Percentiles rank a stretch among this genome's conserved stretches.
phyloP scores from a whole-genome alignment of 2,113 vertebrate genomes.

The Thymallus thymallus region DNA sequence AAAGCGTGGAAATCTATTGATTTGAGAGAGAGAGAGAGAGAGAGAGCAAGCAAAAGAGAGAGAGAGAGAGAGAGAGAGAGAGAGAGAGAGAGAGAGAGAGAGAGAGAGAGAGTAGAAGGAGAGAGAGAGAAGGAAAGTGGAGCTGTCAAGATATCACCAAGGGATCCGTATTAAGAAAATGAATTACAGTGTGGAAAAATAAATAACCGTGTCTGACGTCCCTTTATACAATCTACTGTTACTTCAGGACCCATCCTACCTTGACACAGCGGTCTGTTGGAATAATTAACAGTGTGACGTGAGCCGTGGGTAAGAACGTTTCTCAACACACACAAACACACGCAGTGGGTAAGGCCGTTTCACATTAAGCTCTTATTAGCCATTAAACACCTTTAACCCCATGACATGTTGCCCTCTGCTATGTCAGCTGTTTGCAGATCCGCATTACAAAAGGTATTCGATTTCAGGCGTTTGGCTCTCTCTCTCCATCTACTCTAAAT shows the following conservation, averaged over 20 bases:
- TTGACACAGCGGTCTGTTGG: conserved; percentile 1
- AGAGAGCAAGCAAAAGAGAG: too few relatives aligned
- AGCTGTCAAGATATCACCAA: not conserved
- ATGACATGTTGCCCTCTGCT: conserved; percentile 31
- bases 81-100: too few relatives aligned
- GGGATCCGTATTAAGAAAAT: not conserved
- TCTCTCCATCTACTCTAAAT: conserved; percentile 49
- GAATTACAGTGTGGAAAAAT: not conserved
- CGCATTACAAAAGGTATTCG: conserved; percentile 47
- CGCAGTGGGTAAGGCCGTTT: not conserved
- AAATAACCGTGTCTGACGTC: conserved; percentile 9
- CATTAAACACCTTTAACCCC: conserved; percentile 56
- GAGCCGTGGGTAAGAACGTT: conserved; percentile 15
- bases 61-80: too few relatives aligned
- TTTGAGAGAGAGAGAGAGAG: too few relatives aligned
- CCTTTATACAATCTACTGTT: not conserved
- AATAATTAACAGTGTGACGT: conserved; percentile 39
- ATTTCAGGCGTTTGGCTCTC: conserved; percentile 34
- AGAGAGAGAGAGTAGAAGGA: too few relatives aligned
- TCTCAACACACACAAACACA: not conserved
- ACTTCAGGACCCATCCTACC: conserved; percentile 2
- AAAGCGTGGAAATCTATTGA: too few relatives aligned
- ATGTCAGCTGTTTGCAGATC: conserved; percentile 58
- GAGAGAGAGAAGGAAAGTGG: not conserved
- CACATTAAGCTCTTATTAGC: conserved; percentile 27